A percentile compares a stretch with the other conserved stretches of the same genome.
Evolutionary conservation across 1,140 invertebrate genomes (phyloP).

Genomic region (Asbolus verrucosus): DNA sequence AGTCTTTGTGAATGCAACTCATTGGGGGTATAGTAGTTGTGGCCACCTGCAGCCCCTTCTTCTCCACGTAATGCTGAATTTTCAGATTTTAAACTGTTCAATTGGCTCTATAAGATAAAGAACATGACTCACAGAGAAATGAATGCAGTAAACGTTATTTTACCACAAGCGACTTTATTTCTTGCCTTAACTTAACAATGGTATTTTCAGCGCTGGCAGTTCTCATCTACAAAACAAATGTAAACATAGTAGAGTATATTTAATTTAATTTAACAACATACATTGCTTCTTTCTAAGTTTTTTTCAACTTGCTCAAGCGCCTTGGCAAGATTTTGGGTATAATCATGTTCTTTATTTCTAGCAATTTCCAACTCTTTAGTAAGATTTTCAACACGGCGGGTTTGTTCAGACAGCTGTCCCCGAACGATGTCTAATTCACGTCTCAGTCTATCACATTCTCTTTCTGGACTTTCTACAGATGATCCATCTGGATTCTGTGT

Average conservation of each 20-base stretch:
- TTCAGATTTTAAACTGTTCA: slow-evolving; percentile 64
- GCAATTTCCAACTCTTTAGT: slow-evolving; percentile 69
- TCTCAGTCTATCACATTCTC: slow-evolving; percentile 68
- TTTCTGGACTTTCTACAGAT: slow-evolving; percentile 66
- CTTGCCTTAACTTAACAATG: slow-evolving; percentile 69
- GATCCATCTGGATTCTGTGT: slow-evolving; percentile 62
- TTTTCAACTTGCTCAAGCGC: slow-evolving; percentile 72
- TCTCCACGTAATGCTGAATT: slow-evolving; percentile 65
- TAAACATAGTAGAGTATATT: background rate
- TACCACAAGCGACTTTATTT: slow-evolving; percentile 72
- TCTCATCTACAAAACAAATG: slow-evolving; percentile 67
- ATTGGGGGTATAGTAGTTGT: slow-evolving; percentile 54
- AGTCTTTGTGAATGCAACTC: slow-evolving; percentile 63
- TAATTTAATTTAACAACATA: slow-evolving; percentile 59
- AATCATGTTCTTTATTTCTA: slow-evolving; percentile 67
- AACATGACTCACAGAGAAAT: background rate
- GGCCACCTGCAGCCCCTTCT: slow-evolving; percentile 60
- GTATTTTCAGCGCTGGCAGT: slow-evolving; percentile 69
- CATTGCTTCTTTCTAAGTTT: slow-evolving; percentile 70
- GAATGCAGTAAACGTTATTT: slow-evolving; percentile 46
- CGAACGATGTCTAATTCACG: slow-evolving; percentile 69
- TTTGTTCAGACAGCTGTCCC: slow-evolving; percentile 68
- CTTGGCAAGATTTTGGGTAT: slow-evolving; percentile 67
- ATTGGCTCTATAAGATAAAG: slow-evolving; percentile 60
- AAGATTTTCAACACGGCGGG: slow-evolving; percentile 66